A percentile compares a stretch with the other conserved stretches of the same genome.
These are phyloP conservation scores for Corythucha ciliata DNA, from an alignment of 2,888 invertebrate genomes.

Conservation along the genomic window DNA sequence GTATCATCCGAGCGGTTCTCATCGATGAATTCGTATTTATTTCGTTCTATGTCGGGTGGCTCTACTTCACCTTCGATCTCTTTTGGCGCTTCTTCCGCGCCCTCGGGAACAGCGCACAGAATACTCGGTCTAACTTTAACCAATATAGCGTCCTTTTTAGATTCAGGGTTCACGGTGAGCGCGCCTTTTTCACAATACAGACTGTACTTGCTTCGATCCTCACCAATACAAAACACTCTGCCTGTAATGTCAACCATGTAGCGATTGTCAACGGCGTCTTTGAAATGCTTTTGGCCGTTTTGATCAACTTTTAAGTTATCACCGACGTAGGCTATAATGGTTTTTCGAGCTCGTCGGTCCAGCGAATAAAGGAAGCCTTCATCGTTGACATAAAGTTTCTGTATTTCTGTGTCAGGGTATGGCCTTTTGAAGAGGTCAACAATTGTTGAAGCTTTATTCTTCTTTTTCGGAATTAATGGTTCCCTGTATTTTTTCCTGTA, in stretches of 20 bases:
- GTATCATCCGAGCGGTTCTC: conserved; percentile 13
- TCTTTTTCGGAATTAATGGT: background rate
- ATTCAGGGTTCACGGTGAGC: conserved; percentile 11
- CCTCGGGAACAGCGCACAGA: too few relatives aligned
- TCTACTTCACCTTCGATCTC: conserved; percentile 1
- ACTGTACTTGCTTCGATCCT: conserved; percentile 6
- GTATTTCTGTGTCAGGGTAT: conserved; percentile 9
- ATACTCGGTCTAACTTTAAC: too few relatives aligned
- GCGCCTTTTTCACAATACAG: conserved; percentile 18
- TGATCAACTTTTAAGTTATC: conserved; percentile 12
- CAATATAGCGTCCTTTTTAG: too few relatives aligned
- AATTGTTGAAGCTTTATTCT: too few relatives aligned
- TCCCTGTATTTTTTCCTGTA: conserved; percentile 4
- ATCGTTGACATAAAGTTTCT: conserved; percentile 17
- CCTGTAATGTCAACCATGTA: conserved; percentile 16
- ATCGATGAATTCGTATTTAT: conserved; percentile 11
- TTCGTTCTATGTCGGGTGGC: background rate
- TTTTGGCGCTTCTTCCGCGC: conserved; percentile 11
- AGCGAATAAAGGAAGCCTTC: conserved; percentile 5
- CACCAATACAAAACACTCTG: conserved; percentile 13
- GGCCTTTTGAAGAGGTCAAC: too few relatives aligned
- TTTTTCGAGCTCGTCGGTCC: conserved; percentile 12
- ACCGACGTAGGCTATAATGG: background rate
- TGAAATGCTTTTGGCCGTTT: conserved; percentile 15
- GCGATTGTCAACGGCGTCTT: background rate